Base-by-base conservation (phyloP, 2,888 invertebrate genomes). In the Conistra vaccinii region DNA sequence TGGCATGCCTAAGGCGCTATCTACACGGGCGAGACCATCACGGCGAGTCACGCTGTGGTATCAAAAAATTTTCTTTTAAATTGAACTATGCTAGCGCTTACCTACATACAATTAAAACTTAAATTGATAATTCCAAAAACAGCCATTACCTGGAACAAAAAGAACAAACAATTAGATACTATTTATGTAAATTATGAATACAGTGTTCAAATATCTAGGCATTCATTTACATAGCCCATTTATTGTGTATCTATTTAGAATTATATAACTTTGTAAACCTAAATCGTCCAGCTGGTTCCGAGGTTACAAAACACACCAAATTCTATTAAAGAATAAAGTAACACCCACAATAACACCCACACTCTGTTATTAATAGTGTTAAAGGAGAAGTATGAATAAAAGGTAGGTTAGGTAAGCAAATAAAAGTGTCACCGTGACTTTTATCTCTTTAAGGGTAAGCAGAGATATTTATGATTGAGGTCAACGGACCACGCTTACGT, bases 141-240 rank as follows among this genome's bases (percentile, higher is more conserved):
- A 62, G 65, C 58, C 35, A 68, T 86, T 86, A 86, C 86, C 86
- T 86, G 86, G n/a, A 83, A 86, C 32, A 58, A 85, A 74, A 66
- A 35, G 23, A 3, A 35, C 42, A 68, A 1, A 5, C 0, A 14
- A 58, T 78, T 53, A n/a, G n/a, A n/a, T n/a, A 63, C 14, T n/a
- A 32, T 48, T 32, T 48, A 9, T 9, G 17, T 20, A n/a, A n/a
- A 0, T 4, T 35, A 61, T 14, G 14, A n/a, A n/a, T 1, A 62
- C n/a, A 29, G 2, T 29, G 14, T 23, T 7, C 17, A 23, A 12
- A 14, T 67, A 39, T 55, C 2, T 1, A 26, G 4, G 17, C 29
- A 29, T 57, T 35, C 3, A 23, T 23, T 23, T 5, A 69, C 1
- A n/a, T 45, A 20, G 4, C 6, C 7, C 6, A 32, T 35, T 70